These are phyloP conservation scores for Holothuria scabra DNA, from an alignment of 53 echinoderm and acorn worm genomes.

Conservation along the genomic window DNA sequence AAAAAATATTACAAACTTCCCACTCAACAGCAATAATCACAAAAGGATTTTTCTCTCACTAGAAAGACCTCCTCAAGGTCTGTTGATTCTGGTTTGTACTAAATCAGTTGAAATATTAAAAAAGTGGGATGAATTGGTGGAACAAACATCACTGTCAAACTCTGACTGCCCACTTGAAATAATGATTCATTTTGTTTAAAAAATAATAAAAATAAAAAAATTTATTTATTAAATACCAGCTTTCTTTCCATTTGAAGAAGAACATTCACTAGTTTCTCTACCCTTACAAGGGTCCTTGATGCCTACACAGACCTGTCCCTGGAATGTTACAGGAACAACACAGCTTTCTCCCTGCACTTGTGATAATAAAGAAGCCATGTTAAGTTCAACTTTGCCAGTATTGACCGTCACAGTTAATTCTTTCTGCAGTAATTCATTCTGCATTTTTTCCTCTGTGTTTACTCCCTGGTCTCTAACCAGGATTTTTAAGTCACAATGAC, in stretches of 20 bases:
- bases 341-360: not conserved
- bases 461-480: constrained; percentile 13
- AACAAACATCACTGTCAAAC: no score
- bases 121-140: no score
- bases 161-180: no score
- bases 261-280: not conserved
- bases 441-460: constrained; percentile 5
- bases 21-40: no score
- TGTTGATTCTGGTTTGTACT: no score
- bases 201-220: no score
- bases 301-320: not conserved
- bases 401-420: constrained; percentile 10
- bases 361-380: not conserved
- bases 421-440: not conserved
- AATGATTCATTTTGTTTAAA: no score
- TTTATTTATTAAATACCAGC: no score
- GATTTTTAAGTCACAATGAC: constrained; percentile 26
- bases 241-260: not conserved
- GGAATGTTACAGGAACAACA: constrained; percentile 20
- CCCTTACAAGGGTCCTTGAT: not conserved
- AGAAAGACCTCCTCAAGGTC: no score
- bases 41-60: no score
- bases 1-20: no score
- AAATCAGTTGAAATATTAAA: no score
- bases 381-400: constrained; percentile 24